These are phyloP conservation scores for Agelas oroides DNA, from an alignment of 37 sponge, comb jelly and placozoan species.

Conservation along the genomic window DNA sequence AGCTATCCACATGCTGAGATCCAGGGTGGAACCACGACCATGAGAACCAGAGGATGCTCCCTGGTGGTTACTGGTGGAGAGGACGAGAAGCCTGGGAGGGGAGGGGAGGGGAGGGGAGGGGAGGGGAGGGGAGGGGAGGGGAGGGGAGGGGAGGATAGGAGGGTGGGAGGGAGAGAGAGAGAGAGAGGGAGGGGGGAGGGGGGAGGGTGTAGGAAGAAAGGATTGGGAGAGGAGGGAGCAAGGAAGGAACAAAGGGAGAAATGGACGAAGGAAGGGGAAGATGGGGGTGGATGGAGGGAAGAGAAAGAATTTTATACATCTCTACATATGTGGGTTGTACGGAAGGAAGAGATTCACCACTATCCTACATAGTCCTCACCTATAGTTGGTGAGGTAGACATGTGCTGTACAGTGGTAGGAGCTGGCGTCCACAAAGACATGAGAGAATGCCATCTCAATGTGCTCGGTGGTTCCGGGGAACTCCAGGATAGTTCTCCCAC, in stretches of 20 bases:
- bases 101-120: background rate
- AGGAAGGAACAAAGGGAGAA: background rate
- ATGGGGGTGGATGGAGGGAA: no score
- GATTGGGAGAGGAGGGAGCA: background rate
- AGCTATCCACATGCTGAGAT: constrained; percentile 86
- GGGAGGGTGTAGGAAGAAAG: background rate
- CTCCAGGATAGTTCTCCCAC: constrained; percentile 46
- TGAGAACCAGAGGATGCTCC: background rate
- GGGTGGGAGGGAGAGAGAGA: background rate
- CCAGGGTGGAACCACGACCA: constrained; percentile 26
- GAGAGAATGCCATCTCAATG: constrained; percentile 80
- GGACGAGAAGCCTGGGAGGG: constrained; percentile 37
- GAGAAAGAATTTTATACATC: no score
- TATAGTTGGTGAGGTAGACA: constrained; percentile 86
- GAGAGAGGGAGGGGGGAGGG: background rate
- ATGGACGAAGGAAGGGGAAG: no score
- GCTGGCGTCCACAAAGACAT: constrained; percentile 81
- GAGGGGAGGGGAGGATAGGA: background rate
- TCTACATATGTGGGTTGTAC: no score
- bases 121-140: background rate
- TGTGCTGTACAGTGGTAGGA: constrained; percentile 62
- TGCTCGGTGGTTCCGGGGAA: constrained; percentile 83
- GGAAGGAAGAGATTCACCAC: no score
- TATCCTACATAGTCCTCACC: constrained; percentile 65
- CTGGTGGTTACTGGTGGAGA: constrained; percentile 16